These are phyloP conservation scores for Pantherophis vulpinus DNA, from an alignment of 2,797 vertebrate species.

Conservation along the genomic window DNA sequence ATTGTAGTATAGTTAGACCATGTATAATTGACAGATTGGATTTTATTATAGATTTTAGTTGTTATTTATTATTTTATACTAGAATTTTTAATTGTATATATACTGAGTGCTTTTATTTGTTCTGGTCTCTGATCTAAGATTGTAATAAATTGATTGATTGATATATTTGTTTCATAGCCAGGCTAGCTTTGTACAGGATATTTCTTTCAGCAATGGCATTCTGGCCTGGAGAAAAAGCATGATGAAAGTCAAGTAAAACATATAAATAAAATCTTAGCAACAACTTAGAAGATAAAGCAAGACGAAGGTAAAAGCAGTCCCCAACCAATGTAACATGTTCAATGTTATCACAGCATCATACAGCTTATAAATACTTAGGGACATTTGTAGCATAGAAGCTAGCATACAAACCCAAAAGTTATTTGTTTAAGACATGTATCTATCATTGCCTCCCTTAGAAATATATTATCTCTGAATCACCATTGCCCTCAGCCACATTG, in stretches of 20 bases:
- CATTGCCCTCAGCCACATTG: not conserved
- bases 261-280: not conserved
- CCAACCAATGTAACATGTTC: not conserved
- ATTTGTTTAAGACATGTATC: not conserved
- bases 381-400: not conserved
- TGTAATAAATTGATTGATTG: no score
- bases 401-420: not conserved
- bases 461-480: not conserved
- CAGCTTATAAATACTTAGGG: not conserved
- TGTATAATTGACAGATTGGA: no score
- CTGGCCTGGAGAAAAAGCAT: not conserved
- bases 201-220: not conserved
- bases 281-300: not conserved
- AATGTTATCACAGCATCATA: not conserved
- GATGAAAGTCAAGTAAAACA: not conserved
- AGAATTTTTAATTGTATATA: no score
- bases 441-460: not conserved
- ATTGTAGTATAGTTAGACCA: no score
- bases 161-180: not conserved
- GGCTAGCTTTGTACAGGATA: not conserved
- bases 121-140: no score
- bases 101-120: no score
- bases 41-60: no score
- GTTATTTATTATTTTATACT: no score
- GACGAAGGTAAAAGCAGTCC: not conserved